A percentile compares a stretch with the other conserved stretches of the same genome.
Conservation (phyloP, 2,113 vertebrate genomes). For the Sciurus niger region DNA sequence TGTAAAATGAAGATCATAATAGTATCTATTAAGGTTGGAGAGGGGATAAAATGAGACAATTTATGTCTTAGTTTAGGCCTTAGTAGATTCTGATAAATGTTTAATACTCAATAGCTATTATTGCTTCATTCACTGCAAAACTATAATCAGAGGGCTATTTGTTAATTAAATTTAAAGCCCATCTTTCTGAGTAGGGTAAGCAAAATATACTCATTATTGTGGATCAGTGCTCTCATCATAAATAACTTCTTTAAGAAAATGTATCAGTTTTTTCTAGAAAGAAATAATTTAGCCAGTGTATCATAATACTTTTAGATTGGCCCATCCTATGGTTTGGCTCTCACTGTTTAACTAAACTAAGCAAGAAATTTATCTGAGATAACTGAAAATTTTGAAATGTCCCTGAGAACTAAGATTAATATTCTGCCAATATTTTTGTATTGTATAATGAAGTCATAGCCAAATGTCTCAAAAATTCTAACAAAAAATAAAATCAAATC, state of each 20-base stretch:
- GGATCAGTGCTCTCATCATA: conserved; percentile 13
- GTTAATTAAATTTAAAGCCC: conserved; percentile 41
- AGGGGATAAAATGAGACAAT: background rate
- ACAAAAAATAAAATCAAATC: conserved; percentile 44
- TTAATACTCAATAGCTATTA: conserved; percentile 5
- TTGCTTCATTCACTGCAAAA: conserved; percentile 19
- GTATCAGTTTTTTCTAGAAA: conserved; percentile 9
- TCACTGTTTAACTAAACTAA: conserved; percentile 61
- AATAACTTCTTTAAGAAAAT: conserved; percentile 39
- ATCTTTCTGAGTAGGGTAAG: conserved; percentile 27
- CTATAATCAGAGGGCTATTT: conserved; percentile 16
- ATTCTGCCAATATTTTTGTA: conserved; percentile 68
- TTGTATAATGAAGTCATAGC: conserved; percentile 61
- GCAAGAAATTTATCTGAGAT: conserved; percentile 61
- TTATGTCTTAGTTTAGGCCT: background rate
- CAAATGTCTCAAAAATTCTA: conserved; percentile 32
- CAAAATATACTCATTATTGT: conserved; percentile 2
- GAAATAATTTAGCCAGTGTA: conserved; percentile 15
- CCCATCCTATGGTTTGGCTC: background rate
- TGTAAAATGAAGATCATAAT: background rate
- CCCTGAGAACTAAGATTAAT: conserved; percentile 66
- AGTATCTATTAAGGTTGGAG: background rate
- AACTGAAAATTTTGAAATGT: conserved; percentile 64
- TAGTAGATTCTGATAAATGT: background rate
- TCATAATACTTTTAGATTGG: conserved; percentile 24